Conservation (phyloP, 2,797 vertebrate species). For the Cetoscarus ocellatus region DNA sequence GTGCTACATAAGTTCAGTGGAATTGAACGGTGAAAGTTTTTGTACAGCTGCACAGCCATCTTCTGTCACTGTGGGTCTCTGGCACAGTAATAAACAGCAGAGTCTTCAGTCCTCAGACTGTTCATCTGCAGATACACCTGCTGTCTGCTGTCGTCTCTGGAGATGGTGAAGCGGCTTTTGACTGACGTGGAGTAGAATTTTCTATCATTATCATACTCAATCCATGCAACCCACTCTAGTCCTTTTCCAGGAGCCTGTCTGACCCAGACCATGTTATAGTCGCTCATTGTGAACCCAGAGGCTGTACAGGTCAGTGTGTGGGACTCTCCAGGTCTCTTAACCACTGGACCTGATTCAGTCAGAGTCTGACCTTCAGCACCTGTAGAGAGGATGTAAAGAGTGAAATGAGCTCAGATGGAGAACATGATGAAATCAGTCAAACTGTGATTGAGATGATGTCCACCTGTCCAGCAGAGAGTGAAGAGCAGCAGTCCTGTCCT, state of each 20-base stretch:
- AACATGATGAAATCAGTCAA: background rate
- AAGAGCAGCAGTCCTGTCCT: too few species aligned
- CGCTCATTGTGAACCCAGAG: constrained; percentile 22
- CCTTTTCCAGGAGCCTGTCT: constrained; percentile 52
- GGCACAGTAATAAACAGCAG: constrained; percentile 33
- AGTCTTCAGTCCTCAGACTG: constrained; percentile 38
- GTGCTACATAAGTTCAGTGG: too few species aligned
- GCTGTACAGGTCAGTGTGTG: constrained; percentile 32
- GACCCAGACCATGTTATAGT: background rate
- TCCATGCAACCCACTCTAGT: constrained; percentile 6
- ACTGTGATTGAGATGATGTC: background rate
- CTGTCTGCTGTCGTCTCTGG: constrained; percentile 38
- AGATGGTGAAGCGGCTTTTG: constrained; percentile 44
- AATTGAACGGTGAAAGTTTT: background rate
- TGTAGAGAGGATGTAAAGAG: background rate
- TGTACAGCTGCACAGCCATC: background rate
- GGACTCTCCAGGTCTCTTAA: constrained; percentile 15
- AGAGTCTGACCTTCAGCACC: constrained; percentile 14
- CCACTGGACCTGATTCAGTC: constrained; percentile 36
- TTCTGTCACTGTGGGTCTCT: background rate
- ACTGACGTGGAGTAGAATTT: background rate
- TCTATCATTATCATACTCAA: accelerated
- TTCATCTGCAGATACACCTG: constrained; percentile 61
- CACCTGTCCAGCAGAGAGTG: background rate
- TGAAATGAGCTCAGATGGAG: too few species aligned